Percentiles rank a stretch among this genome's conserved stretches.
Conservation (phyloP, 2,797 vertebrate species). For the Lophotriccus pileatus region DNA sequence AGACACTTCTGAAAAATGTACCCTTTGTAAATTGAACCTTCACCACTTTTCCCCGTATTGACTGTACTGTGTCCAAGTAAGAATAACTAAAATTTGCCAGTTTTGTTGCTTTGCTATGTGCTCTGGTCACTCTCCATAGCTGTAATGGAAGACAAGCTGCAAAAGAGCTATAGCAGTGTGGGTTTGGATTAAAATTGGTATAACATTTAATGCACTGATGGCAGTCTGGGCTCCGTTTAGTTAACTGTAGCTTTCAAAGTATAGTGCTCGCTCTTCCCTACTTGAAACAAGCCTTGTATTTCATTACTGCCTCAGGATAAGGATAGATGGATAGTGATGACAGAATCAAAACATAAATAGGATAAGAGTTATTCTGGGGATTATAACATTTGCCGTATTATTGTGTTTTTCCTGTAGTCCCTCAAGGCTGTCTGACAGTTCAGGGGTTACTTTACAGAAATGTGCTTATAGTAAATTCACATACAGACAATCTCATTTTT, state of each 20-base stretch:
- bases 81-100: neutral
- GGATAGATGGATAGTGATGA: neutral
- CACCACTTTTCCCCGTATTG: neutral
- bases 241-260: neutral
- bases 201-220: neutral
- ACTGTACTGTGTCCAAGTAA: neutral
- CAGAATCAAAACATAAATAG: slow-evolving; percentile 42
- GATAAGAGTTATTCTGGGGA: slow-evolving; percentile 25
- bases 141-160: neutral
- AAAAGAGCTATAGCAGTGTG: neutral
- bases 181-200: neutral
- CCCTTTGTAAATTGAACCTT: neutral
- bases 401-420: slow-evolving; percentile 1
- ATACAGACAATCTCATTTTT: neutral
- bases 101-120: neutral
- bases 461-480: neutral
- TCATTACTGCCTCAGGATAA: slow-evolving; percentile 24
- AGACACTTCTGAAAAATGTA: neutral
- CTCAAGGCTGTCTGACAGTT: neutral
- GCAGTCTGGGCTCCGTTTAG: neutral
- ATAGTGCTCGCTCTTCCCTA: neutral
- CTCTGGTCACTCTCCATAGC: neutral
- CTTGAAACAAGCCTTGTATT: slow-evolving; percentile 32
- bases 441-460: neutral
- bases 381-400: slow-evolving; percentile 24